A percentile compares a stretch with the other conserved stretches of the same genome.
phyloP scores from a whole-genome alignment of 2,113 vertebrate genomes.

The Girardinichthys multiradiatus region DNA sequence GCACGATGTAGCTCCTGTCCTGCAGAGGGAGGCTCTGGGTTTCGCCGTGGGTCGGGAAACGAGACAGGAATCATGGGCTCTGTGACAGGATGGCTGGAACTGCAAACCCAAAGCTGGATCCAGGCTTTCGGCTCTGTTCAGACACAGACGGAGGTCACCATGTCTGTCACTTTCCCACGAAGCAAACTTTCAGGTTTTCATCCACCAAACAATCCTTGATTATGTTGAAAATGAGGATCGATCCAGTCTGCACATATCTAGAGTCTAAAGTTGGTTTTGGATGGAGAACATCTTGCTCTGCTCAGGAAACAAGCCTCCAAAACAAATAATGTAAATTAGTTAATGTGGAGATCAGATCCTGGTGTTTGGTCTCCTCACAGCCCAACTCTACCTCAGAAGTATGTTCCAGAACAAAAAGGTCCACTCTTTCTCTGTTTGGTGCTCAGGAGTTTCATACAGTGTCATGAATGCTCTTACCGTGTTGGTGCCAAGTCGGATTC shows the following conservation, averaged over 20 bases:
- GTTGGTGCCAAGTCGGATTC: neutral
- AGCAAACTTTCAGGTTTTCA: neutral
- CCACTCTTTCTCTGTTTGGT: too few relatives aligned
- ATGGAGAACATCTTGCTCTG: too few relatives aligned
- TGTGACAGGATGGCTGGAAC: conserved; percentile 9
- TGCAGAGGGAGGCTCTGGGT: neutral
- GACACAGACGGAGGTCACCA: neutral
- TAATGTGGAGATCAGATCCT: too few relatives aligned
- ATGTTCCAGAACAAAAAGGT: too few relatives aligned
- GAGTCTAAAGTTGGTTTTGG: too few relatives aligned
- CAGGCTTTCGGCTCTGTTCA: neutral
- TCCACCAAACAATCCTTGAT: neutral
- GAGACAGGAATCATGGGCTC: neutral
- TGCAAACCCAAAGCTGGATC: conserved; percentile 10
- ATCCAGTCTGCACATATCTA: neutral
- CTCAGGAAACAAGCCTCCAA: too few relatives aligned
- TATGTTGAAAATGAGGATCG: neutral
- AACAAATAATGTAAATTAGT: too few relatives aligned
- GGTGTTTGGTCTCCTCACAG: too few relatives aligned
- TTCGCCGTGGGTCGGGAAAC: neutral
- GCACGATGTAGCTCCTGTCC: neutral
- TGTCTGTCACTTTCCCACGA: too few relatives aligned
- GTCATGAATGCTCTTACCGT: conserved; percentile 9
- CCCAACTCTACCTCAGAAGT: too few relatives aligned
- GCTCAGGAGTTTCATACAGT: too few relatives aligned